A percentile compares a stretch with the other conserved stretches of the same genome.
Evolutionary conservation across 2,888 invertebrate genomes (phyloP).

Genomic region (Philaethria dido): DNA sequence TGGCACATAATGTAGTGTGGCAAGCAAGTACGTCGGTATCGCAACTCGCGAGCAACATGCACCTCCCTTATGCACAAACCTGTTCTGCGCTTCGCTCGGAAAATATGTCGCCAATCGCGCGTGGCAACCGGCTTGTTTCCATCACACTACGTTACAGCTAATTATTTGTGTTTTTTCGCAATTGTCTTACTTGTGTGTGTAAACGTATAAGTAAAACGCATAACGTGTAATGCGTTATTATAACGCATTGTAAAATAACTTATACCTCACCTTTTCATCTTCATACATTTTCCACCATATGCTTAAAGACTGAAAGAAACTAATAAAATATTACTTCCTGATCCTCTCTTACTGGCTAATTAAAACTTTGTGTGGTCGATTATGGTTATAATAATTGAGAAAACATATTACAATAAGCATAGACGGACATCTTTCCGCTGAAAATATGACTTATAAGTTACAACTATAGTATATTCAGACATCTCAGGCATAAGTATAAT

Average conservation of each 20-base stretch:
- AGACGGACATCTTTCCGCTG: too few species aligned
- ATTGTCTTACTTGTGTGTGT: slow-evolving; percentile 35
- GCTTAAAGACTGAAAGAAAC: neutral
- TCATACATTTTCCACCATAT: neutral
- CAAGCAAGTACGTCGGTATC: slow-evolving; percentile 61
- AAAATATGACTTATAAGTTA: too few species aligned
- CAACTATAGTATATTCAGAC: too few species aligned
- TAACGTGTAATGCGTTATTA: too few species aligned
- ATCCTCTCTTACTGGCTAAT: neutral
- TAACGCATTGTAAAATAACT: slow-evolving; percentile 1
- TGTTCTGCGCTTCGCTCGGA: slow-evolving; percentile 72
- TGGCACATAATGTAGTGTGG: slow-evolving; percentile 66
- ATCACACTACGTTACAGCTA: slow-evolving; percentile 63
- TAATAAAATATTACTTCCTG: neutral
- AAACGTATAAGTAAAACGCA: slow-evolving; percentile 17
- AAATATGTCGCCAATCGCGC: slow-evolving; percentile 76
- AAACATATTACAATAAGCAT: too few species aligned
- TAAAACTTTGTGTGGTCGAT: neutral
- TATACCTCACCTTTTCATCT: neutral
- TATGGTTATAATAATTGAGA: too few species aligned
- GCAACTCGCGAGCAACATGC: slow-evolving; percentile 58
- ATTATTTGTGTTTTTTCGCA: slow-evolving; percentile 59
- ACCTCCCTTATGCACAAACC: slow-evolving; percentile 68
- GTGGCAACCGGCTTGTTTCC: slow-evolving; percentile 67
- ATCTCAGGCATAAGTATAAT: too few species aligned